Evolutionary conservation across 2,113 vertebrate species (phyloP), one percentile per base, ranked within the genome.

Genomic region (Clarias magur): DNA sequence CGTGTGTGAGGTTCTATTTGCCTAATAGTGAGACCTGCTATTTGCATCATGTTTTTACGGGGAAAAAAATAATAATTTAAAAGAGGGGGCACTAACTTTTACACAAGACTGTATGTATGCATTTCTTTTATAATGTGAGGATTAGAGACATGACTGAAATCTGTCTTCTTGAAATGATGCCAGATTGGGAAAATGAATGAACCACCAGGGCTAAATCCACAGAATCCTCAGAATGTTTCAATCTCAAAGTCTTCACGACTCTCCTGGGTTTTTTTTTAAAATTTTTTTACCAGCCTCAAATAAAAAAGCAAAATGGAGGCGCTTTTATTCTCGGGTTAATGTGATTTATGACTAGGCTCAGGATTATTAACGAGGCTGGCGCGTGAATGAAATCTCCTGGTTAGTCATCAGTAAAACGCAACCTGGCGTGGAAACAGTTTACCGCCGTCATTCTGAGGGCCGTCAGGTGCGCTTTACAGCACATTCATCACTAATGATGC

Each of bases 231-330:
- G n/a, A n/a, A n/a, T 3, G 38, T 53, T 75, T 75, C 38, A 4
- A 0, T 23, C 72, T 53, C 11, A 86, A 27, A 79, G 60, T 85
- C 88, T 90, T 82, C 62, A 63, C 86, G 2, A 78, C 76, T 21
- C 60, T 57, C 78, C 25, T 87, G 82, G 76, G 90, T 89, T 0
- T n/a, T n/a, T 54, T 54, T n/a, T 54, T n/a, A n/a, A n/a, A n/a
- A n/a, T n/a, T 89, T 1, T n/a, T n/a, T 54, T 54, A 56, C 54
- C 12, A 56, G 48, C 75, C 48, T 76, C 15, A n/a, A 21, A 53
- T 38, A 13, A 10, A 54, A 8, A 48, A 54, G 19, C 17, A 15
- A 54, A 78, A 78, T 3, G 25, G 48, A 16, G 75, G 2, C 3
- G 19, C 9, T 27, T 78, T 56, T 56, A 56, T 56, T 78, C 48